A percentile compares a stretch with the other conserved stretches of the same genome.
Conservation (phyloP, 2,797 vertebrate genomes). For the Peromyscus melanophrys region DNA sequence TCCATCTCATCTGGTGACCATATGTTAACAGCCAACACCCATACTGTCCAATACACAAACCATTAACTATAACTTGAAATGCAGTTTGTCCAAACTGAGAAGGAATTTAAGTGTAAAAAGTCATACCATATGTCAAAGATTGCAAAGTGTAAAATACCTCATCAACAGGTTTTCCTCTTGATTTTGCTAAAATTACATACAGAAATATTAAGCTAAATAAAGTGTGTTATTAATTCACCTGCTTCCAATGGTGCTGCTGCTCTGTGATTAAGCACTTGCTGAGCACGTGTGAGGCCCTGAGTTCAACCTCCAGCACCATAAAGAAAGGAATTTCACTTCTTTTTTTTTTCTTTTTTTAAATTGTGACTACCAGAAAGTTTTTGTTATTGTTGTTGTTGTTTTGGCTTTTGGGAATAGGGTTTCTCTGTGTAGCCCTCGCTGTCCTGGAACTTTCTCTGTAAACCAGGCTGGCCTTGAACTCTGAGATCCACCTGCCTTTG, state of each 20-base stretch:
- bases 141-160: neutral
- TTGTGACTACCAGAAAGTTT: neutral
- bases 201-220: constrained; percentile 23
- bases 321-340: neutral
- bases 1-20: neutral
- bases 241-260: neutral
- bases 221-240: neutral
- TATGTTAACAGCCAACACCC: neutral
- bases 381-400: neutral
- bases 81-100: neutral
- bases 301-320: neutral
- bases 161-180: neutral
- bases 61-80: neutral
- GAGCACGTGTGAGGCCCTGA: neutral
- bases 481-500: neutral
- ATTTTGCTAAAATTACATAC: neutral
- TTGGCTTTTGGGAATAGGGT: neutral
- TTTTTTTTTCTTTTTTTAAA: neutral
- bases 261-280: no score
- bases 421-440: neutral
- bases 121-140: neutral
- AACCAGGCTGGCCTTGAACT: neutral
- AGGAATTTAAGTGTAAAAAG: neutral
- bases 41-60: neutral
- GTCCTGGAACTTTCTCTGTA: neutral